Evolutionary conservation across 2,113 vertebrate species (phyloP), one percentile per base, ranked within the genome.

Genomic region (Peromyscus californicus): DNA sequence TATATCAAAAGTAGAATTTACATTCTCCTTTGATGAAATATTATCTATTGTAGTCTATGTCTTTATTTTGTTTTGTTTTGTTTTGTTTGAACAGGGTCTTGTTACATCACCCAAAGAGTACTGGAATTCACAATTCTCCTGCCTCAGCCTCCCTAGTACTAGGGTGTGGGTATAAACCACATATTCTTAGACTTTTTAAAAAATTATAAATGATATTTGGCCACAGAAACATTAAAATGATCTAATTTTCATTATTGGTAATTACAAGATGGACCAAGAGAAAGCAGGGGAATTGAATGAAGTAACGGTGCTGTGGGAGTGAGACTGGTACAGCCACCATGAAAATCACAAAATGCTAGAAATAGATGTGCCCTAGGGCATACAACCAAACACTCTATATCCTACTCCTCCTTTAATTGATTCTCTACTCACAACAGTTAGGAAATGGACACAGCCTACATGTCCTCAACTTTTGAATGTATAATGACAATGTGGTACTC

Each of bases 181-280:
- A 24, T n/a, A 39, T 17, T 29, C 10, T 57, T 91, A 31, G 31
- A 86, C 10, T 48, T 42, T 65, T 48, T 48, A 21, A 83, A 59
- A 83, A 36, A 48, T 51, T 36, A 31, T 36, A 36, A 86, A 70
- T 24, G 10, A 69, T 48, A 48, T 82, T 13, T 74, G 16, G 67
- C 7, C 31, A 57, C 3, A 91, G 36, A 80, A 86, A 94, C 69
- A 8, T 82, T n/a, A 80, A 16, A 10, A 76, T 75, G 96, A 96
- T 80, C 89, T 48, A 79, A 79, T 74, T 80, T 95, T 91, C 93
- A 86, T 89, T 31, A 93, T 8, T 93, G 0, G 0, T 48, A 45
- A 31, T 84, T 74, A 5, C 6, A 96, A 48, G 26, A 65, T 61
- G 19, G 17, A 0, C 22, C 42, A 94, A 90, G 31, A 89, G 2